Percentiles rank a stretch among this genome's conserved stretches.
Evolutionary conservation across 2,113 vertebrate genomes (phyloP).

Genomic region (Phalacrocorax aristotelis): DNA sequence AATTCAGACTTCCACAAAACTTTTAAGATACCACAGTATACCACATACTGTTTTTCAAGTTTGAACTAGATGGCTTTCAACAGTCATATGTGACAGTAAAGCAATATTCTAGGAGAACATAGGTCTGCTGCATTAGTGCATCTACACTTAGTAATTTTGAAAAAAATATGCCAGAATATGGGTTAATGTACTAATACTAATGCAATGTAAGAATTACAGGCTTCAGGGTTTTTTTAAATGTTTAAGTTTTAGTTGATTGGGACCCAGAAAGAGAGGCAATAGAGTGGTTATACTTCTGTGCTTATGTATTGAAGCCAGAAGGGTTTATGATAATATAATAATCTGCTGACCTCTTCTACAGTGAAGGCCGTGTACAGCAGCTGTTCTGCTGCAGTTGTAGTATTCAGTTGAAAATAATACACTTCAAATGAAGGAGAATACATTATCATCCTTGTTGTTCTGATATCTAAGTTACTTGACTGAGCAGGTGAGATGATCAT

Average conservation of each 20-base stretch:
- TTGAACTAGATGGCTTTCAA: not conserved
- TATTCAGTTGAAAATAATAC: not conserved
- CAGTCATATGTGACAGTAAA: not conserved
- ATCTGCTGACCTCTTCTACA: not conserved
- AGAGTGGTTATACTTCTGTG: not conserved
- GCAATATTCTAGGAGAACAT: not conserved
- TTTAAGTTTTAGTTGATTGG: not conserved
- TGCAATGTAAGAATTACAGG: not conserved
- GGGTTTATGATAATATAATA: too few relatives aligned
- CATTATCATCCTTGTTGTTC: not conserved
- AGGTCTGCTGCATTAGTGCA: not conserved
- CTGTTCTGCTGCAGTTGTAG: not conserved
- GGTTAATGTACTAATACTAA: not conserved
- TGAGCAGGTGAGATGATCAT: not conserved
- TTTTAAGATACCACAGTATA: not conserved
- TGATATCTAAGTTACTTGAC: not conserved
- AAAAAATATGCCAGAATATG: not conserved
- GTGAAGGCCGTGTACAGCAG: not conserved
- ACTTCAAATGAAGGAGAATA: not conserved
- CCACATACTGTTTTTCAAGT: not conserved
- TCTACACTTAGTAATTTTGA: not conserved
- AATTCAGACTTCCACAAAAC: not conserved
- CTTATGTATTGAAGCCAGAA: not conserved
- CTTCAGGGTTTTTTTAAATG: not conserved
- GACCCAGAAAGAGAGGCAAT: not conserved